phyloP scores from a whole-genome alignment of 2,888 invertebrate species.

The Tinea semifulvella region DNA sequence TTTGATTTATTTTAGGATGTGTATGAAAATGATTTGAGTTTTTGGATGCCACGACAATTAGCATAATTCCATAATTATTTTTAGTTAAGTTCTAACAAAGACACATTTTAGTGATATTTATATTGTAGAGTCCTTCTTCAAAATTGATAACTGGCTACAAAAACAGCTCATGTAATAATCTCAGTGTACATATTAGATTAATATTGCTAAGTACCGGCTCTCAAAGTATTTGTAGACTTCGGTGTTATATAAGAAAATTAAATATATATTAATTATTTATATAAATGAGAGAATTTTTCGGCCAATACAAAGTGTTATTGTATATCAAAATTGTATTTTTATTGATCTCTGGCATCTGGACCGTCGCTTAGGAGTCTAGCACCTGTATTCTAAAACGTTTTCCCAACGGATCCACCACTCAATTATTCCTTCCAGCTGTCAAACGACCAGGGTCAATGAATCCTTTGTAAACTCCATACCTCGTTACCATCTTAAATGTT shows the following conservation, averaged over 20 bases:
- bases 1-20: constrained; percentile 34
- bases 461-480: too few species aligned
- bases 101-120: neutral
- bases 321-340: constrained; percentile 64
- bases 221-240: constrained; percentile 62
- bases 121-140: neutral
- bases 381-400: too few species aligned
- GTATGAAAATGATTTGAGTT: constrained; percentile 25
- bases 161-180: constrained; percentile 61
- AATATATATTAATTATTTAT: neutral
- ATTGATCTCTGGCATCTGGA: constrained; percentile 63
- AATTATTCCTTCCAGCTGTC: too few species aligned
- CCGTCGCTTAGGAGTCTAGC: constrained; percentile 65
- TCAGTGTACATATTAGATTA: constrained; percentile 58
- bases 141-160: constrained; percentile 31
- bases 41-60: constrained; percentile 32
- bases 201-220: constrained; percentile 61
- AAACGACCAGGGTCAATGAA: too few species aligned
- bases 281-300: constrained; percentile 43
- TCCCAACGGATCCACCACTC: too few species aligned
- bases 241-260: constrained; percentile 23
- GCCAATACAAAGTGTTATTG: constrained; percentile 61
- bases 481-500: too few species aligned
- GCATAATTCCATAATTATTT: constrained; percentile 4
- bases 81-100: constrained; percentile 2